Evolutionary conservation across 1,140 invertebrate genomes (phyloP).

Genomic region (Asbolus verrucosus): DNA sequence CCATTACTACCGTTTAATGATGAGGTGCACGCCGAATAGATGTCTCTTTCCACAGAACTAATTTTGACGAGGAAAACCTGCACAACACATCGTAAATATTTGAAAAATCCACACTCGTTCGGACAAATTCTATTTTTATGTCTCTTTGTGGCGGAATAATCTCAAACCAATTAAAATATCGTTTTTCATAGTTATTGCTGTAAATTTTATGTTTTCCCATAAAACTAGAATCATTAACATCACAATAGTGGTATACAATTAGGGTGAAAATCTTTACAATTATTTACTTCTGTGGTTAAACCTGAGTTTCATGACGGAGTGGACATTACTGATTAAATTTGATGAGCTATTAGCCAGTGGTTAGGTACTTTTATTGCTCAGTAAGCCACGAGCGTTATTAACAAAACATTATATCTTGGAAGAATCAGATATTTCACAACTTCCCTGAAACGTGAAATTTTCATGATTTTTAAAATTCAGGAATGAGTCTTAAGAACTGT

Average conservation of each 20-base stretch:
- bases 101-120: too few relatives aligned
- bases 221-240: too few relatives aligned
- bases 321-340: constrained; percentile 42
- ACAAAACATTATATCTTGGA: constrained; percentile 17
- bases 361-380: constrained; percentile 24
- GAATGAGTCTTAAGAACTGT: too few relatives aligned
- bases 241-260: too few relatives aligned
- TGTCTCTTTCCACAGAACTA: constrained; percentile 3
- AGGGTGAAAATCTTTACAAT: too few relatives aligned
- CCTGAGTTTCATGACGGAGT: constrained; percentile 28
- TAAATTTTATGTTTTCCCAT: too few relatives aligned
- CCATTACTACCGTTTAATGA: constrained; percentile 57
- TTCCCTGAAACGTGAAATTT: background rate
- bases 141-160: too few relatives aligned
- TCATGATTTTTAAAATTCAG: too few relatives aligned
- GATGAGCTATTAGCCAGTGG: constrained; percentile 28
- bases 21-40: constrained; percentile 50
- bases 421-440: background rate
- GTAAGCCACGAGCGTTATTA: constrained; percentile 27
- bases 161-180: too few relatives aligned
- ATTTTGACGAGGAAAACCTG: background rate
- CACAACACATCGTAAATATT: too few relatives aligned
- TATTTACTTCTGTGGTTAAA: constrained; percentile 36
- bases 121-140: too few relatives aligned
- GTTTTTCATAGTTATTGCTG: too few relatives aligned